A percentile compares a stretch with the other conserved stretches of the same genome.
Conservation (phyloP, 2,113 vertebrate genomes). For the Regulus satrapa region DNA sequence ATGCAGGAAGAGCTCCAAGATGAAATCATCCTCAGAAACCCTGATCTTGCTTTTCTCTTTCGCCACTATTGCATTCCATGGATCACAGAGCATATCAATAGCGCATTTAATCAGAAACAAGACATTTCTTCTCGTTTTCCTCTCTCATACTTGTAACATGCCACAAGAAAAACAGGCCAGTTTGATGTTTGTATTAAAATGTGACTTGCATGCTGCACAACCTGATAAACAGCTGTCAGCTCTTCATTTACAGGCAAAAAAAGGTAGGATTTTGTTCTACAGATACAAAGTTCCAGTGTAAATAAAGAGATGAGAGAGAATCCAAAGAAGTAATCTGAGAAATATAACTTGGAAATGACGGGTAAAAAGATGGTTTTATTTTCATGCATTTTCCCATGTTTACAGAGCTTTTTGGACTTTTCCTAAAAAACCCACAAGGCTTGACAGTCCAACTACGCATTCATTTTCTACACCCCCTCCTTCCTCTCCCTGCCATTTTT, state of each 20-base stretch:
- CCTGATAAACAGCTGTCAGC: background rate
- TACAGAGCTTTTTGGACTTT: background rate
- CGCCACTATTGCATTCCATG: background rate
- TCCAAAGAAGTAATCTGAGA: background rate
- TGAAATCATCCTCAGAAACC: background rate
- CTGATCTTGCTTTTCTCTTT: slow-evolving; percentile 11
- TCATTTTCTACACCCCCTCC: slow-evolving; percentile 4
- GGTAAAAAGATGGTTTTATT: background rate
- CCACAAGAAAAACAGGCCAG: background rate
- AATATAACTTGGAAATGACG: background rate
- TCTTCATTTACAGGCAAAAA: background rate
- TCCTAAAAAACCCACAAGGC: background rate
- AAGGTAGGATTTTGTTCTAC: background rate
- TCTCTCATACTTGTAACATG: background rate
- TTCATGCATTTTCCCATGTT: background rate
- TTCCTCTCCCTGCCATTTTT: slow-evolving; percentile 2
- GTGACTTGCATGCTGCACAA: background rate
- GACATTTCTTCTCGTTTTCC: background rate
- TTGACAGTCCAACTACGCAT: background rate
- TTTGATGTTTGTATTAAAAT: background rate
- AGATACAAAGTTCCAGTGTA: background rate
- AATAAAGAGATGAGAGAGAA: background rate
- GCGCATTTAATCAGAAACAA: slow-evolving; percentile 29
- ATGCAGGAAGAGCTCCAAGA: slow-evolving; percentile 26
- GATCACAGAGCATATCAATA: slow-evolving; percentile 40